Evolutionary conservation across 2,113 vertebrate genomes (phyloP), one percentile per base, ranked within the genome.

Genomic region (Oriolus oriolus): DNA sequence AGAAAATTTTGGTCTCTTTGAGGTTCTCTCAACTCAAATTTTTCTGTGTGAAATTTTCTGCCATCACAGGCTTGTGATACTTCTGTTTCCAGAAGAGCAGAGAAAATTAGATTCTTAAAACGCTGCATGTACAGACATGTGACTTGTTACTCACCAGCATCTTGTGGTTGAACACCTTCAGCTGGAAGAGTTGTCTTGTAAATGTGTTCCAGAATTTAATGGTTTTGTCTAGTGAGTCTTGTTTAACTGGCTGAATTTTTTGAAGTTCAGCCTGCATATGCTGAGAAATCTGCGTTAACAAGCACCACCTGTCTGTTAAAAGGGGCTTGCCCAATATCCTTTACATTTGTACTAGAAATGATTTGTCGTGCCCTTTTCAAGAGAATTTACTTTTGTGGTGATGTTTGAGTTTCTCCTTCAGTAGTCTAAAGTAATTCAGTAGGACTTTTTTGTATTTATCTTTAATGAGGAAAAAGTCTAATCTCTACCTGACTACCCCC

Each of bases 211-310:
- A 70, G 95, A 83, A 93, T 76, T 8, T 53, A 42, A 30, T 95
- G 44, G 42, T 93, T 76, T 91, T 80, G 71, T 23, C 59, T 93
- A 66, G 79, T 35, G 24, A 94, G 33, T 86, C 81, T 85, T 61
- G 93, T 87, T 90, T 20, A 85, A 90, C 91, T 88, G 94, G 92
- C 66, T 91, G 61, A 70, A 87, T 44, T 69, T 91, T 71, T 76
- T 83, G 93, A 83, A 84, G 71, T 93, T 93, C 83, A 59, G 35
- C 45, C 39, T 77, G 52, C 19, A 12, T 61, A 35, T 41, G 64
- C 83, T 18, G 61, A 30, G 74, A 88, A 52, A 76, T 76, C 52
- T 59, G 21, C 70, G 0, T 85, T 84, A 69, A 35, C 15, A 47
- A 84, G 80, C 39, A 41, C 35, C 61, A 15, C 61, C 63, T 59